Base-by-base conservation (phyloP, 2,888 invertebrate species). In the Ischnura elegans region DNA sequence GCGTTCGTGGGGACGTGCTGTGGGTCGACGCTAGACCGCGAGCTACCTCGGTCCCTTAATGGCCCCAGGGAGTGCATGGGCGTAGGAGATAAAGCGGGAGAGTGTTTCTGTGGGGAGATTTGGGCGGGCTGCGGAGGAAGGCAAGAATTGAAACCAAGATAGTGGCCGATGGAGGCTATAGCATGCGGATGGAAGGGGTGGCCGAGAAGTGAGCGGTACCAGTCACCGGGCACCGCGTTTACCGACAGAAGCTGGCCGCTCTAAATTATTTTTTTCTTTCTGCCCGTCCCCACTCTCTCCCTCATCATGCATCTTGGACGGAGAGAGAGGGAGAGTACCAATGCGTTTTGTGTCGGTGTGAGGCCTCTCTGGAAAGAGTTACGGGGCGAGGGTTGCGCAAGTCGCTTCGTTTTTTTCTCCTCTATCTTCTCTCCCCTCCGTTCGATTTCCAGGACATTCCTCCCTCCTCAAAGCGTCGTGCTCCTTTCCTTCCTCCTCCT, bases 181-280 rank as follows among this genome's bases (percentile, higher is more conserved):
- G 36, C 2, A 25, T 29, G 76, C 13, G 76, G 25, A 36, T 76
- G 76, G 76, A 76, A 36, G 76, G 36, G 36, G 16, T 29, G 76
- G 10, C 36, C 36, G 76, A 76, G 76, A 76, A 76, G 76, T 76
- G 76, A 76, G 76, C 36, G 76, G 76, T 76, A 76, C 76, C 76
- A 76, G 76, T 76, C 76, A 25, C 76, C 76, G 36, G 5, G 76
- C 25, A 13, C 29, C 76, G 2, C 25, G 25, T 21, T 76, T 76
- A 13, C 10, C 76, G 3, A 25, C 21, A 21, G 25, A 25, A 76
- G 25, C 29, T 76, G 76, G 76, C 76, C 10, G 76, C 76, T 76
- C 76, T 76, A 21, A 76, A 76, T 76, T 76, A 76, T 76, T 76
- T 76, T 76, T 76, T 76, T 3, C 1, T 36, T 21, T 29, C 66